phyloP scores from a whole-genome alignment of 2,888 invertebrate genomes.

The Papilio elwesi region DNA sequence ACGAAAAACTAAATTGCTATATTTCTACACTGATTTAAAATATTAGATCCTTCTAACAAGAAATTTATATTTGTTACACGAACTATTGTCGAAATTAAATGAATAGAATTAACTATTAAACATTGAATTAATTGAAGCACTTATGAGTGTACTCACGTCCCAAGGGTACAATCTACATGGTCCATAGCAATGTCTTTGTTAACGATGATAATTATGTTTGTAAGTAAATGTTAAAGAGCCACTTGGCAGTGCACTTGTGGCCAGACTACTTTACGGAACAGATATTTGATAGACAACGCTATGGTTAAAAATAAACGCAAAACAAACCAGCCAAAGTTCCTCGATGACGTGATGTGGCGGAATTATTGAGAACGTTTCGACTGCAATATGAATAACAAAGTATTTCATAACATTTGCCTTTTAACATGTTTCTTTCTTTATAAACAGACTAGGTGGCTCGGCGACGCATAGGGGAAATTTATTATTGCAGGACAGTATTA shows the following conservation, averaged over 20 bases:
- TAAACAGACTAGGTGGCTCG: neutral
- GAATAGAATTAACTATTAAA: constrained; percentile 18
- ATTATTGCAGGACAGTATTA: no score
- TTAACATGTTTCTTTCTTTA: neutral
- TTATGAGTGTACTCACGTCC: constrained; percentile 24
- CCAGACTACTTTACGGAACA: constrained; percentile 13
- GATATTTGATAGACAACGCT: constrained; percentile 19
- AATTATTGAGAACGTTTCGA: constrained; percentile 1
- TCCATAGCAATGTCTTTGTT: constrained; percentile 30
- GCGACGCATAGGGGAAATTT: no score
- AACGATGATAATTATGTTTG: constrained; percentile 14
- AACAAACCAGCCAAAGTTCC: constrained; percentile 22
- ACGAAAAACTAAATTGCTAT: neutral
- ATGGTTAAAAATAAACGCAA: constrained; percentile 21
- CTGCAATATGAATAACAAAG: neutral
- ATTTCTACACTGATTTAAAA: neutral
- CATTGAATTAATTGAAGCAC: neutral
- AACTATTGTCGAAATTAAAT: constrained; percentile 10
- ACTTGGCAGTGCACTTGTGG: neutral
- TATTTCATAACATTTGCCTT: neutral
- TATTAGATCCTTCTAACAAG: neutral
- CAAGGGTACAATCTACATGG: constrained; percentile 24
- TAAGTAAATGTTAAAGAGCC: constrained; percentile 10
- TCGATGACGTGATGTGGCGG: neutral
- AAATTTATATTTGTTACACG: neutral